Percentiles rank a stretch among this genome's conserved stretches.
Evolutionary conservation across 2,113 vertebrate species (phyloP).

Genomic region (Artemisiospiza belli): DNA sequence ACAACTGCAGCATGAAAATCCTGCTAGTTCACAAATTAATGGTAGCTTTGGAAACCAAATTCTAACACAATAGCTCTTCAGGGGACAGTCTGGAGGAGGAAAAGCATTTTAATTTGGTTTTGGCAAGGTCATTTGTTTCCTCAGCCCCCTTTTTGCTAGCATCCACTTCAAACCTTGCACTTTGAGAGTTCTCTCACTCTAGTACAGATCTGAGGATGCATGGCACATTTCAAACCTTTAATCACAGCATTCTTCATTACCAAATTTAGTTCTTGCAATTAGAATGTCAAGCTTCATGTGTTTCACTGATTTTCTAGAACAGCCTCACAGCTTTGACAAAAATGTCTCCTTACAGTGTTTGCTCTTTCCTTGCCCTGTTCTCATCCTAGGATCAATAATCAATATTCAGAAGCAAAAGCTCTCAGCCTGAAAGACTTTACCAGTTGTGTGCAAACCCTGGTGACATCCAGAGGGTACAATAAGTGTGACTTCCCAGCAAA

Average conservation of each 20-base stretch:
- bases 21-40: neutral
- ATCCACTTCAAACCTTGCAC: neutral
- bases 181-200: neutral
- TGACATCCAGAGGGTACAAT: neutral
- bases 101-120: conserved; percentile 30
- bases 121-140: neutral
- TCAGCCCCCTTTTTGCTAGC: neutral
- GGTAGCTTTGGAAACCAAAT: conserved; percentile 7
- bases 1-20: neutral
- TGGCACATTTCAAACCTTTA: neutral
- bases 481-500: neutral
- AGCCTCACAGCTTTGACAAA: neutral
- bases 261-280: conserved; percentile 8
- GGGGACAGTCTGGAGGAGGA: neutral
- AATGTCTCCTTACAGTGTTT: neutral
- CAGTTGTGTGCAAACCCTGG: neutral
- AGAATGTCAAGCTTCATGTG: neutral
- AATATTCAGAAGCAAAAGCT: neutral
- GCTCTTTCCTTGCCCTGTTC: neutral
- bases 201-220: neutral
- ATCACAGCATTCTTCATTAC: neutral
- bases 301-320: neutral
- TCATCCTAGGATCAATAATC: neutral
- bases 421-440: neutral
- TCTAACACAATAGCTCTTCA: conserved; percentile 3